Evolutionary conservation across 2,888 invertebrate species (phyloP), one percentile per base, ranked within the genome.

Genomic region (Meganola albula): DNA sequence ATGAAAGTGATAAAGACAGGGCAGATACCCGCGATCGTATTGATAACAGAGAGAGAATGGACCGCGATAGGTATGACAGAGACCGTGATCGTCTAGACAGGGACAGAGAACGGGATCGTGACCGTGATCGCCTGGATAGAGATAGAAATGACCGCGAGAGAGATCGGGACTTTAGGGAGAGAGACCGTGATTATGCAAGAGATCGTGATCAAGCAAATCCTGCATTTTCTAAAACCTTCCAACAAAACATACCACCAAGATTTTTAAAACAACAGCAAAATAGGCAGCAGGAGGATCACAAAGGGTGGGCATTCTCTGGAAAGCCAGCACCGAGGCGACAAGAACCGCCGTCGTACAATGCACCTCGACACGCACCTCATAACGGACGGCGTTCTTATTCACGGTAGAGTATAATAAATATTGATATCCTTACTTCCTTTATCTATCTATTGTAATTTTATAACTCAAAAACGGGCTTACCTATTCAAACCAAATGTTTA

Each of bases 161-260:
- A 25, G 53, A 58, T 14, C 63, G 74, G 25, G 74, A 75, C 25
- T 65, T 62, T 34, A 56, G 72, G 38, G 72, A 72, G 16, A 46
- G 70, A 21, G 76, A 75, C 20, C 73, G 75, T 13, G 74, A 74
- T 26, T 67, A 69, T 27, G 74, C 66, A 14, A 74, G 86, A 16
- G 88, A 87, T 23, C 75, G 82, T 14, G 82, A 88, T 31, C 88
- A 88, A 50, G 74, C 84, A 30, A 90, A 89, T 49, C 87, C 89
- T 1, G 88, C 87, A 13, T 93, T 92, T 66, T 91, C 92, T 4
- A 89, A 92, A 56, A 90, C 91, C 47, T 95, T 93, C 75, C 93
- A 94, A 72, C 91, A 89, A 29, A 92, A 94, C 76, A 88, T 96
- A 60, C 96, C 96, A 31, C 96, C 96, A 9, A 88, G 96, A 37